Conservation (phyloP, 1,140 invertebrate species). For the Drosophila busckii region DNA sequence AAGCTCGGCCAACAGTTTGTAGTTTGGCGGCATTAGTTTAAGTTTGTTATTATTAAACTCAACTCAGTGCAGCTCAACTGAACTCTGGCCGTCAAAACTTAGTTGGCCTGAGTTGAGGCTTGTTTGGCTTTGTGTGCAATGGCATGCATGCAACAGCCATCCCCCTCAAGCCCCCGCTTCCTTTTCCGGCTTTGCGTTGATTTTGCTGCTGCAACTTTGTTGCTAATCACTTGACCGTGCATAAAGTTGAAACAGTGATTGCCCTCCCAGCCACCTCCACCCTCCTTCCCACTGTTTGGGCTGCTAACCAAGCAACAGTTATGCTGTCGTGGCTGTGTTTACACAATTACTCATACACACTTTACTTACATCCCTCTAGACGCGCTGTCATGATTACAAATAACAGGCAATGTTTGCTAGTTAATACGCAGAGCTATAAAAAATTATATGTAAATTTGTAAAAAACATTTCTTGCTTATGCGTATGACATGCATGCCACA, state of each 20-base stretch:
- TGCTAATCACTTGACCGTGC: conserved; percentile 67
- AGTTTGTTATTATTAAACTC: conserved; percentile 70
- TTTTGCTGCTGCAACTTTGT: conserved; percentile 67
- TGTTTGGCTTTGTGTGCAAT: conserved; percentile 63
- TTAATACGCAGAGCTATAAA: conserved; percentile 51
- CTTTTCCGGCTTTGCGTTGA: conserved; percentile 56
- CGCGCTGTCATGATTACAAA: conserved; percentile 43
- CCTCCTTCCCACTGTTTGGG: background rate
- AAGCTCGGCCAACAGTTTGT: background rate
- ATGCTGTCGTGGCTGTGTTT: conserved; percentile 40
- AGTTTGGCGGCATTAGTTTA: conserved; percentile 53
- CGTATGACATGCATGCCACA: background rate
- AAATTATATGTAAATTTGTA: too few species aligned
- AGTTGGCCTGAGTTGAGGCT: conserved; percentile 52
- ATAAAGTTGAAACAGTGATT: conserved; percentile 69
- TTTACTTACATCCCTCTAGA: conserved; percentile 9
- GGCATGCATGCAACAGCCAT: background rate
- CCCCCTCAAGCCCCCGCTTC: conserved; percentile 3
- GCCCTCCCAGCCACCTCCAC: conserved; percentile 4
- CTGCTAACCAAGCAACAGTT: too few species aligned
- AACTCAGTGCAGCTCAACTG: conserved; percentile 25
- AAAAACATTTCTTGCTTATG: conserved; percentile 36
- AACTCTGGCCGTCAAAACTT: conserved; percentile 52
- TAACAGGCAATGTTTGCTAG: conserved; percentile 41
- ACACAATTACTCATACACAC: conserved; percentile 69